These are phyloP conservation scores for Caenorhabditis doughertyi DNA, from an alignment of 2,888 invertebrate species.

Conservation along the genomic window DNA sequence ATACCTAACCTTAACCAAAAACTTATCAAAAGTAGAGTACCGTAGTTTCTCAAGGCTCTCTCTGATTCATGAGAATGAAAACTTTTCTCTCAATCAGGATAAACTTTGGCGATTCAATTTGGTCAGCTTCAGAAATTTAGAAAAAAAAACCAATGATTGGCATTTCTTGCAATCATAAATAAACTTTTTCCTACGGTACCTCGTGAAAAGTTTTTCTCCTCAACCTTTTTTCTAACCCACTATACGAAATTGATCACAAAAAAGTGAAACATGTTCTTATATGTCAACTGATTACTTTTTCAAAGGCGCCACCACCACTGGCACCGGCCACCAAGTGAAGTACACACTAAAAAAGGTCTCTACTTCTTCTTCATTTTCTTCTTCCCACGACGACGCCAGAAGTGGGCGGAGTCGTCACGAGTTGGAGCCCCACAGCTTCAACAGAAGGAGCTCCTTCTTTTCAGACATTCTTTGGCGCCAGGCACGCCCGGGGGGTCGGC, in stretches of 20 bases:
- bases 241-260: conserved; percentile 32
- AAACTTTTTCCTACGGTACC: conserved; percentile 20
- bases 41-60: too few species aligned
- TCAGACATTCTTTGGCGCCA: conserved; percentile 48
- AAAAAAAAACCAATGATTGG: not conserved
- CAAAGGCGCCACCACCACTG: conserved; percentile 1
- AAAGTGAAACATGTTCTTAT: conserved; percentile 16
- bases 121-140: not conserved
- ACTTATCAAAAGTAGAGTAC: too few species aligned
- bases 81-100: not conserved
- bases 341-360: not conserved
- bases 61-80: too few species aligned
- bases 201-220: not conserved
- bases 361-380: not conserved
- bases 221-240: not conserved
- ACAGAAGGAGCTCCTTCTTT: not conserved
- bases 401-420: conserved; percentile 37
- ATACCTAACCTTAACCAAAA: too few species aligned
- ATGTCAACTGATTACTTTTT: conserved; percentile 37
- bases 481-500: conserved; percentile 14
- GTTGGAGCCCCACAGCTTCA: not conserved
- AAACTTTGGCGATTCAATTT: too few species aligned
- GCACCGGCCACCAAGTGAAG: not conserved
- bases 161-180: not conserved
- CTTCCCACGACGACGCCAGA: not conserved